phyloP scores from a whole-genome alignment of 2,888 invertebrate species.

The Drosophila formosana region DNA sequence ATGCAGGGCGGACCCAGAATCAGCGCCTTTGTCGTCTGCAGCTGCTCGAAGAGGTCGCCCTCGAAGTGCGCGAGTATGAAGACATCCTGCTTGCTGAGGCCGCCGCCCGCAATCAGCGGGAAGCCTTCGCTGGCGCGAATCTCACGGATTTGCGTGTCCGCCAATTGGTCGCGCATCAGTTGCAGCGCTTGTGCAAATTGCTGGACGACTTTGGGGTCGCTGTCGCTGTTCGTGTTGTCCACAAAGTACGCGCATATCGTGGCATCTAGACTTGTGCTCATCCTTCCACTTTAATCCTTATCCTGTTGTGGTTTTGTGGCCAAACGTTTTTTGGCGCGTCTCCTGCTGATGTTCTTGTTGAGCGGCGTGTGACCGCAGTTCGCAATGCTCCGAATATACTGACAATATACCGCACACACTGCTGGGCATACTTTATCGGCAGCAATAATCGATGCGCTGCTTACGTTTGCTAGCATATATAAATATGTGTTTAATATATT shows the following conservation, averaged over 20 bases:
- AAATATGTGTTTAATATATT: no score
- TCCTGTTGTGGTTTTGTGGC: neutral
- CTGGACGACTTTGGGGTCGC: conserved; percentile 31
- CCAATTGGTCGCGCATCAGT: conserved; percentile 76
- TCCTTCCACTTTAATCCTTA: conserved; percentile 14
- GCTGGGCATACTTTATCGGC: neutral
- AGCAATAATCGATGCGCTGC: no score
- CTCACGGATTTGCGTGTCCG: conserved; percentile 86
- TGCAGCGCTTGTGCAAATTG: conserved; percentile 66
- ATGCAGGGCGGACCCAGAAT: conserved; percentile 94
- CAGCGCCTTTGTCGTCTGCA: conserved; percentile 89
- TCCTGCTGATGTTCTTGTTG: neutral
- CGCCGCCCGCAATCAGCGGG: conserved; percentile 86
- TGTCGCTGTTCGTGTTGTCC: conserved; percentile 53
- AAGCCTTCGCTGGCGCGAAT: conserved; percentile 88
- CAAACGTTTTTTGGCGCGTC: conserved; percentile 41
- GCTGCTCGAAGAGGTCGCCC: conserved; percentile 89
- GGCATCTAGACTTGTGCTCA: conserved; percentile 79
- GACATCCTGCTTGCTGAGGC: conserved; percentile 89
- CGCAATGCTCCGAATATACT: neutral
- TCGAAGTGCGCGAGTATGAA: conserved; percentile 92
- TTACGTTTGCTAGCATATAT: no score
- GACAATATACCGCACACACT: neutral
- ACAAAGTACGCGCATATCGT: conserved; percentile 83
- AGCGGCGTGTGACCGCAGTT: neutral